Conservation (phyloP, 2,888 invertebrate species). For the Caenorhabditis afra region DNA sequence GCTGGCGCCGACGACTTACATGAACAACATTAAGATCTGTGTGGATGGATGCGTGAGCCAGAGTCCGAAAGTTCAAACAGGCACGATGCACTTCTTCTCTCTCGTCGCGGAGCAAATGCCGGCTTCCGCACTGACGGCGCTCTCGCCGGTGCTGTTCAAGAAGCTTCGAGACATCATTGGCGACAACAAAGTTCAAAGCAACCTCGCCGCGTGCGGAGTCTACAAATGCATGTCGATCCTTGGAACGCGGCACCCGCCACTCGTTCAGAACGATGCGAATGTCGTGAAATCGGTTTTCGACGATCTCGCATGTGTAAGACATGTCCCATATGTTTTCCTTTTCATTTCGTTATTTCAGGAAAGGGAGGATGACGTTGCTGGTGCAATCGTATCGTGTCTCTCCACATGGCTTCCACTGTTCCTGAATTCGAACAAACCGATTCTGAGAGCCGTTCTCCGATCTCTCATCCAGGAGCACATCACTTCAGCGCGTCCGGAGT, state of each 20-base stretch:
- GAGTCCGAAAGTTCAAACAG: conserved; percentile 31
- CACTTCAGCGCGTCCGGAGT: conserved; percentile 54
- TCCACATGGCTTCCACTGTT: conserved; percentile 66
- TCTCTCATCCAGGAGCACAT: conserved; percentile 58
- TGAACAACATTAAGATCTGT: conserved; percentile 68
- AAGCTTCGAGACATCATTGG: conserved; percentile 34
- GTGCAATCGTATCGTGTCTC: conserved; percentile 66
- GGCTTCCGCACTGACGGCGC: conserved; percentile 37
- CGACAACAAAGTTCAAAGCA: conserved; percentile 23
- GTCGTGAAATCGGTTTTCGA: conserved; percentile 45
- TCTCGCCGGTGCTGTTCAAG: conserved; percentile 56
- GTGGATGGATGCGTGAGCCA: conserved; percentile 38
- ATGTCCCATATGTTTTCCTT: not conserved
- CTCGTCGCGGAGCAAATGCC: conserved; percentile 63
- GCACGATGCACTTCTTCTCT: conserved; percentile 54
- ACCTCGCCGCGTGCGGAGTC: conserved; percentile 42
- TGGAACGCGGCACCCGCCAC: conserved; percentile 51
- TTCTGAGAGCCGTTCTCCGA: conserved; percentile 36
- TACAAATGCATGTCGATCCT: conserved; percentile 62
- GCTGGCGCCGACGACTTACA: conserved; percentile 60
- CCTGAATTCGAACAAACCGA: conserved; percentile 12
- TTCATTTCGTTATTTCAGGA: conserved; percentile 35
- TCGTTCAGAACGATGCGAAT: conserved; percentile 50
- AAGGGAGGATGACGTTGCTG: conserved; percentile 57
- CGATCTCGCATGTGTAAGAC: conserved; percentile 1